phyloP scores from a whole-genome alignment of 2,113 vertebrate species.

The Pithys albifrons region DNA sequence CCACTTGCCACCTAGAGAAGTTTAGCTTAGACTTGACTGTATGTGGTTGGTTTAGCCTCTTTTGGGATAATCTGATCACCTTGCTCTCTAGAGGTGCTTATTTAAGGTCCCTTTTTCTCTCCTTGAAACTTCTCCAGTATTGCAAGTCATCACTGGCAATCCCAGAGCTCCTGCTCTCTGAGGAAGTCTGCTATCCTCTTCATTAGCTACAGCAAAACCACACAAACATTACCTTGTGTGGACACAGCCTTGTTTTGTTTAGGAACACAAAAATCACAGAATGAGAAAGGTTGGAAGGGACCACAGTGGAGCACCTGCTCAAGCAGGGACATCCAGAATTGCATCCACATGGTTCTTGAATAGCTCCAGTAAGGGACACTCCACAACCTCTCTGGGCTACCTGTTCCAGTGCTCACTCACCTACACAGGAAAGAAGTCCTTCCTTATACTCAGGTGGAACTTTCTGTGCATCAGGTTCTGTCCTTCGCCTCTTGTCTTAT shows the following conservation, averaged over 20 bases:
- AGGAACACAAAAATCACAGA: background rate
- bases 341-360: background rate
- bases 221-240: background rate
- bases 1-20: background rate
- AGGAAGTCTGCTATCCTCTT: background rate
- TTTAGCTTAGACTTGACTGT: background rate
- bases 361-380: background rate
- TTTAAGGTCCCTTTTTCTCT: background rate
- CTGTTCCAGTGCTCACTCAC: too few relatives aligned
- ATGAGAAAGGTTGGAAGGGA: background rate
- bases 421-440: background rate
- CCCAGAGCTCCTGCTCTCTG: background rate
- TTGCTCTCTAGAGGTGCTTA: background rate
- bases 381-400: background rate
- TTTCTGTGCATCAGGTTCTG: background rate
- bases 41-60: background rate
- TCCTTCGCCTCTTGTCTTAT: background rate
- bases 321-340: background rate
- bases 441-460: background rate
- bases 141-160: background rate
- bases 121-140: background rate
- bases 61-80: background rate
- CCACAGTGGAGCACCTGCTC: background rate
- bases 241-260: background rate
- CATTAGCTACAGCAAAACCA: background rate